Base-by-base conservation (phyloP, 2,888 invertebrate species). In the Acleris sparsana region DNA sequence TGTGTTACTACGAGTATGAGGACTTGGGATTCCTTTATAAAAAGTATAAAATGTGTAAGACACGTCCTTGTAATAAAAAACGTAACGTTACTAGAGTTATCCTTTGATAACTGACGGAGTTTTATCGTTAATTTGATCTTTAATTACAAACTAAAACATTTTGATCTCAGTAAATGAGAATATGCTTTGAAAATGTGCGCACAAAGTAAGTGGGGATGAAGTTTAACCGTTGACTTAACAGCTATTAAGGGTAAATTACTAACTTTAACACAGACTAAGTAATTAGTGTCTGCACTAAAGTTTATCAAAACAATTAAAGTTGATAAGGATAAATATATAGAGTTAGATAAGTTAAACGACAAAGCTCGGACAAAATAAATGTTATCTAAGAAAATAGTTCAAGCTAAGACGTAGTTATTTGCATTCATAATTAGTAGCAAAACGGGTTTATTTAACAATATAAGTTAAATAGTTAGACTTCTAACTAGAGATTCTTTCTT, bases 211-310 rank as follows among this genome's bases (percentile, higher is more conserved):
- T 46, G 7, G n/a, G n/a, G 16, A 17, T 17, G 17, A 46, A 46
- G 46, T 46, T 46, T 46, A 46, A 3, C 46, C 5, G 46, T 46
- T 46, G 17, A 46, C 46, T 46, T 5, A 46, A 46, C 16, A 46
- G n/a, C 46, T 46, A 39, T 39, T 39, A 39, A 13, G 39, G 46
- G 46, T 16, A 16, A 46, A 46, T 46, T 46, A 46, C 46, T 46
- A 46, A 46, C n/a, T 46, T 46, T 16, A 52, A 29, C 20, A 5
- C 55, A 43, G 20, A 20, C 43, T 46, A 16, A 55, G 43, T 55
- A 55, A 44, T 44, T 55, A 56, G n/a, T 22, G 52, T 53, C 53
- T 53, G 29, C 25, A 20, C 39, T 56, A 44, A 44, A 56, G 16
- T 44, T 44, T 2, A 56, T 44, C n/a, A 44, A 44, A 56, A 22